Base-by-base conservation (phyloP, 2,797 vertebrate species). In the Champsocephalus gunnari region DNA sequence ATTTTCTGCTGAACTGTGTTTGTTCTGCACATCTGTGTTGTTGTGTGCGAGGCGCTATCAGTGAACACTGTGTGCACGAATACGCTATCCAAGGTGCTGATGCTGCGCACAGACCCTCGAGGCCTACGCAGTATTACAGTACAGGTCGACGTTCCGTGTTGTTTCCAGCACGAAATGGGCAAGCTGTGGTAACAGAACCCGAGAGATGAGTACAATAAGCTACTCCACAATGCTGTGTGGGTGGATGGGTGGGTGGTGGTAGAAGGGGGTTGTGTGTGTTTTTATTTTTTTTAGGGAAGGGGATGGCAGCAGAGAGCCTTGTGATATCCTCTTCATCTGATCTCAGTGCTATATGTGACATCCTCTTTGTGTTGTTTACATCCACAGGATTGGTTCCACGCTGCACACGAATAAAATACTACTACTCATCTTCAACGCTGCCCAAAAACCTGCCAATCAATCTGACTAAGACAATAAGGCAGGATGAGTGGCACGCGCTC, bases 401-500 rank as follows among this genome's bases (percentile, higher is more conserved):
- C 72, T 98, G 97, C 90, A 95, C 93, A 3, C 93, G 94, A 80
- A 95, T 97, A 83, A 97, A 97, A 91, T 98, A 98, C 92, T 97
- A 98, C 93, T 98, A 98, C 95, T 96, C 97, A 71, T 97, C 97
- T 19, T 95, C 94, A 61, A 94, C 91, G 48, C 92, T 98, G 87
- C 97, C 97, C 81, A 94, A 94, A 73, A 97, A 97, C 80, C 93
- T 98, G 65, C 96, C 96, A 19, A 87, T 95, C 89, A 97, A 97
- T 78, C 94, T 97, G 84, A 98, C 96, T 16, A 97, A 96, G 92
- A 97, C 96, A 44, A 97, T 98, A 89, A 93, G 96, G 65, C 97
- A 98, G 90, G 97, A 98, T 19, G 96, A 97, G 88, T 97, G 97
- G 97, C 97, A 98, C 0, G 95, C 97, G 0, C 96, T 98, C 59